These are phyloP conservation scores for Brachionus paranguensis DNA, from an alignment of 1,140 invertebrate species.

Conservation along the genomic window DNA sequence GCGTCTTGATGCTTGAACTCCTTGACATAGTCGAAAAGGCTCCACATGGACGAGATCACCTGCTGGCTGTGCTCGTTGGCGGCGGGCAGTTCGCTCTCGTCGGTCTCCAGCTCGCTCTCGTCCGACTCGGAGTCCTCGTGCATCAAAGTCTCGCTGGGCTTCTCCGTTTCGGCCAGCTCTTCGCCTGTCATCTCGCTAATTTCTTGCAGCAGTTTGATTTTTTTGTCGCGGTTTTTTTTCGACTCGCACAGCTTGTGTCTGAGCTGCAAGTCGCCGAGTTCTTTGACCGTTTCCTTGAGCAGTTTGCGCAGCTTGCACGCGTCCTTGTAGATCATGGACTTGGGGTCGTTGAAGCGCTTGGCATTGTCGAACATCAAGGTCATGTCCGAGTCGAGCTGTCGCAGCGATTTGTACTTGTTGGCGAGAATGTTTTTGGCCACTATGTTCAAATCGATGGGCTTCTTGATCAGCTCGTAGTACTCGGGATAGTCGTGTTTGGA, in stretches of 20 bases:
- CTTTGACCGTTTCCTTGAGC: constrained; percentile 61
- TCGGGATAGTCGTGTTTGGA: constrained; percentile 83
- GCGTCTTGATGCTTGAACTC: neutral
- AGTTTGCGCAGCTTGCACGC: constrained; percentile 78
- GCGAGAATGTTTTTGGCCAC: constrained; percentile 62
- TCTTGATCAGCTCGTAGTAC: constrained; percentile 93
- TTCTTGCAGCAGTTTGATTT: constrained; percentile 20
- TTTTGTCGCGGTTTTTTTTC: constrained; percentile 7
- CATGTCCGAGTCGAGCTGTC: constrained; percentile 85
- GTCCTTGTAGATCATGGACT: constrained; percentile 91
- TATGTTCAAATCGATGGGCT: constrained; percentile 89
- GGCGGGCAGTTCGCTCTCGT: neutral
- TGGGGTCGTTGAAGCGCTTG: constrained; percentile 86
- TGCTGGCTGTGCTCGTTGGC: neutral
- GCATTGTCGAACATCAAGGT: constrained; percentile 89
- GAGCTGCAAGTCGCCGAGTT: neutral
- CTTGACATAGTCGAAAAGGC: neutral
- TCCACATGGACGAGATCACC: neutral
- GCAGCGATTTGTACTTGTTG: constrained; percentile 69
- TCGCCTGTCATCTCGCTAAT: neutral
- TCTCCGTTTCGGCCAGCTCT: neutral
- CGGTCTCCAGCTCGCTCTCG: neutral
- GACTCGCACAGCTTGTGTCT: neutral
- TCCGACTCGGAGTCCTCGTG: neutral
- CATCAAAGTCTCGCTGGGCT: neutral